phyloP scores from a whole-genome alignment of 2,797 vertebrate genomes.

The Yasuhikotakia modesta region DNA sequence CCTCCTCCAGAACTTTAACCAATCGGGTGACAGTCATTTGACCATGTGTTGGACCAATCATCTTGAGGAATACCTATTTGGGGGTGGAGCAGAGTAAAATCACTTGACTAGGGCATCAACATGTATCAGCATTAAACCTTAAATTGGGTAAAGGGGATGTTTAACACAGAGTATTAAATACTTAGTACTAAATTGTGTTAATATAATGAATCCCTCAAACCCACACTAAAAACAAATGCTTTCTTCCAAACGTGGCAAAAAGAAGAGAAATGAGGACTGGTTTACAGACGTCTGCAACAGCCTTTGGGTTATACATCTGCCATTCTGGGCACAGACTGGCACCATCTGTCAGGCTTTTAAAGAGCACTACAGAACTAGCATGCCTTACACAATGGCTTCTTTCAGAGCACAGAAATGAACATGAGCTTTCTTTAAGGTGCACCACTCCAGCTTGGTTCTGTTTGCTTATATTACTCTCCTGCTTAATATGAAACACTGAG shows the following conservation, averaged over 20 bases:
- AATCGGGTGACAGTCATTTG: conserved; percentile 93
- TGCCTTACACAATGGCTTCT: conserved; percentile 23
- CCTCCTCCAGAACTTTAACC: conserved; percentile 83
- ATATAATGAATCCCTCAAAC: conserved; percentile 12
- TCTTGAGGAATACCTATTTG: conserved; percentile 84
- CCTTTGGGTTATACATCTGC: conserved; percentile 62
- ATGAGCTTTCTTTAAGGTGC: conserved; percentile 1
- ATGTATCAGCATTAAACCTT: not conserved
- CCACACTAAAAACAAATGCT: not conserved
- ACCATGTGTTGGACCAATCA: conserved; percentile 89
- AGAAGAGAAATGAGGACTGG: conserved; percentile 18
- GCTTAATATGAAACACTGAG: conserved; percentile 5
- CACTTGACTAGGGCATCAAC: conserved; percentile 11
- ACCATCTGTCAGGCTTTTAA: conserved; percentile 64
- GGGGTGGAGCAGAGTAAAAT: conserved; percentile 5
- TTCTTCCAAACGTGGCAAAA: not conserved
- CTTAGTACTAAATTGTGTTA: not conserved
- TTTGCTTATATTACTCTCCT: not conserved
- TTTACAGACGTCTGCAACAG: conserved; percentile 42
- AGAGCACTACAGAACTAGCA: conserved; percentile 16
- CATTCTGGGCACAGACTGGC: conserved; percentile 59
- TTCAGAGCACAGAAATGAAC: conserved; percentile 15
- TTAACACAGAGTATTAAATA: no score
- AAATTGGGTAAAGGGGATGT: not conserved
- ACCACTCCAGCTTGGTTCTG: not conserved